A percentile compares a stretch with the other conserved stretches of the same genome.
Evolutionary conservation across 2,888 invertebrate species (phyloP).

Genomic region (Lasioglossum malachurum): DNA sequence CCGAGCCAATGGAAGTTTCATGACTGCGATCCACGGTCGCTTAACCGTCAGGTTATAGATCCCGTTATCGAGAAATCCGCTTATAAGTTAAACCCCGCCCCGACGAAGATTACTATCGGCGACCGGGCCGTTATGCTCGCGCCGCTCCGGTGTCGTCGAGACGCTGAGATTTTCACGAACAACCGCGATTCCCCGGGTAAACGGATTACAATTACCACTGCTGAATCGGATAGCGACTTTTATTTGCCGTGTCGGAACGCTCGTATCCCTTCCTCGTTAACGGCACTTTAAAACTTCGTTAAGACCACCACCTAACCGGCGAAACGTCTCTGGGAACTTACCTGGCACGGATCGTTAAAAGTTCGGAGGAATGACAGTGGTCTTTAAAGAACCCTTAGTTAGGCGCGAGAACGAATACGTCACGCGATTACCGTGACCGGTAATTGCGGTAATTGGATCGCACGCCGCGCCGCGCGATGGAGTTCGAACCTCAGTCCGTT

Average conservation of each 20-base stretch:
- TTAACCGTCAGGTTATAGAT: constrained; percentile 27
- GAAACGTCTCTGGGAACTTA: background rate
- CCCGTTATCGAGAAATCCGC: constrained; percentile 28
- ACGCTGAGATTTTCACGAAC: background rate
- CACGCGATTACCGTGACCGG: background rate
- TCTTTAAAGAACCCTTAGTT: background rate
- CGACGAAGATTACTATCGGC: constrained; percentile 20
- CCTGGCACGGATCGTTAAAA: background rate
- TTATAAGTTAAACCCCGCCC: constrained; percentile 5
- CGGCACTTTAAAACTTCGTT: constrained; percentile 1
- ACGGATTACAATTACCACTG: constrained; percentile 35
- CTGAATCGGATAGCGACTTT: constrained; percentile 26
- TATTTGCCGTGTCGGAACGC: background rate
- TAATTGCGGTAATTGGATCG: background rate
- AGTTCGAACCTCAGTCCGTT: too few species aligned
- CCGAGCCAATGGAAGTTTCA: constrained; percentile 36
- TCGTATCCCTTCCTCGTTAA: constrained; percentile 8
- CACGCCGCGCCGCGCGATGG: background rate
- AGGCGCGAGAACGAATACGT: background rate
- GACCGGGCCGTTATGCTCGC: constrained; percentile 3
- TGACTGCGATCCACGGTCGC: constrained; percentile 13
- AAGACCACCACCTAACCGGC: background rate
- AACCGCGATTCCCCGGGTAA: background rate
- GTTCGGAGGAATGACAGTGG: background rate
- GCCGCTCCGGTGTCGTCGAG: background rate